Percentiles rank a stretch among this genome's conserved stretches.
Evolutionary conservation across 2,888 invertebrate genomes (phyloP).

Genomic region (Acrobasis suavella): DNA sequence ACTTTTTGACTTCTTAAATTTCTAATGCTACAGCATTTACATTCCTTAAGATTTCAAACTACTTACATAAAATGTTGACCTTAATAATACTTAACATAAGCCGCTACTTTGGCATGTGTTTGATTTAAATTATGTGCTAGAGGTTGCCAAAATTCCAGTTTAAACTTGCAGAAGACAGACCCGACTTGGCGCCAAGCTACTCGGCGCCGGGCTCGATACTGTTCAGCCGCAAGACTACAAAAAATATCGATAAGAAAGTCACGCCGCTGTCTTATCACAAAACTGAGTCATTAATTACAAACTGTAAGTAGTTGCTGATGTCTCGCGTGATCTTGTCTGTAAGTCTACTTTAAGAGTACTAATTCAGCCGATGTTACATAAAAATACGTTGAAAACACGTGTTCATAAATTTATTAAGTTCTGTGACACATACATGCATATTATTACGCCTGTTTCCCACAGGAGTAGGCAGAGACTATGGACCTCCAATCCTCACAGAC

Average conservation of each 20-base stretch:
- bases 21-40: no score
- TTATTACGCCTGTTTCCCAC: no score
- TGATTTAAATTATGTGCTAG: not conserved
- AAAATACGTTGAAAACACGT: no score
- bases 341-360: not conserved
- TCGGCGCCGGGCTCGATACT: conserved; percentile 41
- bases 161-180: conserved; percentile 61
- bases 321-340: not conserved
- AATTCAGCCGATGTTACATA: no score
- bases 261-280: conserved; percentile 61
- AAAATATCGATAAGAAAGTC: conserved; percentile 41
- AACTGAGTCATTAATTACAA: conserved; percentile 37
- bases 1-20: no score
- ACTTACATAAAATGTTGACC: not conserved
- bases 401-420: no score
- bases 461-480: no score
- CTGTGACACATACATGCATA: no score
- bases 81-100: not conserved
- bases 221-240: conserved; percentile 53
- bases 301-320: conserved; percentile 28
- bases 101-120: not conserved
- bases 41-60: no score
- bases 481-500: no score
- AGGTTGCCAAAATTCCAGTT: conserved; percentile 29
- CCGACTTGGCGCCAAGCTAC: conserved; percentile 47